Evolutionary conservation across 2,113 vertebrate species (phyloP).

Genomic region (Sphaerodactylus townsendi): DNA sequence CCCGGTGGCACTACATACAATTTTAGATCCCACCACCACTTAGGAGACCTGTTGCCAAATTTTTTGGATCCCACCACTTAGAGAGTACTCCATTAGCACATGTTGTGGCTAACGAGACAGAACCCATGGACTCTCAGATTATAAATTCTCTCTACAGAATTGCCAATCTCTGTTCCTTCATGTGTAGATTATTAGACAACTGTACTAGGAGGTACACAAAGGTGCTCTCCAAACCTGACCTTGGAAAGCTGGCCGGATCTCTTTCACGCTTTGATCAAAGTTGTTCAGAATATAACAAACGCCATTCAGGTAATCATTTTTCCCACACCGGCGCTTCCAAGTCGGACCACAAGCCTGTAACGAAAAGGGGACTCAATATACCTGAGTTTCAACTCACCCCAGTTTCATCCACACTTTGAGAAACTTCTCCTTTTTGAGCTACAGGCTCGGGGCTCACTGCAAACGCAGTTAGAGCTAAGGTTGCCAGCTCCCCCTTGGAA

Average conservation of each 20-base stretch:
- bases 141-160: too few relatives aligned
- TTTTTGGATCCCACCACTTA: too few relatives aligned
- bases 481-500: too few relatives aligned
- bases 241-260: constrained; percentile 20
- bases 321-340: constrained; percentile 3
- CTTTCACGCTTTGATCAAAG: neutral
- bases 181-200: neutral
- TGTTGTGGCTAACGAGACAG: too few relatives aligned
- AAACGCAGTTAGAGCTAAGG: neutral
- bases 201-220: too few relatives aligned
- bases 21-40: too few relatives aligned
- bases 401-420: neutral
- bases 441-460: neutral
- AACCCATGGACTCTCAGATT: too few relatives aligned
- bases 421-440: neutral
- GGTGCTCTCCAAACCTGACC: neutral
- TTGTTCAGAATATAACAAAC: constrained; percentile 10
- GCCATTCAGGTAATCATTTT: neutral
- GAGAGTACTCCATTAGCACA: too few relatives aligned
- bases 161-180: too few relatives aligned
- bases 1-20: too few relatives aligned
- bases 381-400: neutral
- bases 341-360: constrained; percentile 28
- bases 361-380: neutral
- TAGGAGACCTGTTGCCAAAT: too few relatives aligned